Evolutionary conservation across 2,888 invertebrate genomes (phyloP), one percentile per base, ranked within the genome.

Genomic region (Nycteola revayana): DNA sequence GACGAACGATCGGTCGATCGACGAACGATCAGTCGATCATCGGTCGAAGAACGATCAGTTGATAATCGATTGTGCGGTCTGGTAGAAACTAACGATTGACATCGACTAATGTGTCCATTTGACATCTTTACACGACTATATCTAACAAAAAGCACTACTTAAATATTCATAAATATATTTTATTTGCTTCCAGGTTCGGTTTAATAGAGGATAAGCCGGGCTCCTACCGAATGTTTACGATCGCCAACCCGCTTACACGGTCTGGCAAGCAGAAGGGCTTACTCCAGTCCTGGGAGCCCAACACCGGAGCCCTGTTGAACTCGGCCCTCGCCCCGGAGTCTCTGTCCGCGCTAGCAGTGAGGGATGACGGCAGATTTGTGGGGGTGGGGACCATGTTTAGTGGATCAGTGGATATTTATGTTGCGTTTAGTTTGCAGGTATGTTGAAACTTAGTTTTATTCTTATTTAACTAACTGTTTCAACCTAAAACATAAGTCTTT

Each of bases 361-460:
- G 97, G 37, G 95, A 97, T 75, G 97, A 98, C 86, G 98, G 98
- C 0, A 90, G 95, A 40, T 99, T 96, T 82, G 91, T 98, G 1
- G 97, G 96, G 35, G 92, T 97, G 8, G 98, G 98, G 5, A 97
- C 97, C 23, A 97, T 98, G 95, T 95, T 95, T 67, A 94, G 94
- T 36, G 98, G 98, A 28, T 95, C 95, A 58, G 95, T 98, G 7
- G 93, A 95, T 49, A 94, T 98, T 54, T 96, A 96, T 67, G 92
- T 97, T 49, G 95, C 96, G 26, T 98, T 97, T 78, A 98, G 96
- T 83, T 90, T 98, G 64, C 96, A 97, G 91, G 94, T 94, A 54
- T 21, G 14, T n/a, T n/a, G n/a, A n/a, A n/a, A n/a, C n/a, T n/a
- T n/a, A n/a, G n/a, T n/a, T n/a, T n/a, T n/a, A n/a, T n/a, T n/a